These are phyloP conservation scores for Ciona savignyi DNA, from an alignment of 23 tunicate species.

Conservation along the genomic window DNA sequence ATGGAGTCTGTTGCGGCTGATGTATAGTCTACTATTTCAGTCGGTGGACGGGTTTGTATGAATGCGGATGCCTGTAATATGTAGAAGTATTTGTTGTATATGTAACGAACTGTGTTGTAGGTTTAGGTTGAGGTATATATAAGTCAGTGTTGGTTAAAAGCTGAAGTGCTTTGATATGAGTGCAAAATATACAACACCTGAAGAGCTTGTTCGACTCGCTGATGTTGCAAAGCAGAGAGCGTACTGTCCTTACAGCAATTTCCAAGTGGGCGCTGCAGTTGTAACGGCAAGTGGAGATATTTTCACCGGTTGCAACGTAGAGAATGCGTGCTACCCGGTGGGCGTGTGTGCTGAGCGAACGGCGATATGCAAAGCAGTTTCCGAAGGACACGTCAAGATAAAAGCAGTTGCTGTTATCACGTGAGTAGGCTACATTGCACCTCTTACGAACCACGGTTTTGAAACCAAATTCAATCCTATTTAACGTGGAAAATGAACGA, in stretches of 20 bases:
- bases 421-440: constrained; percentile 46
- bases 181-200: neutral
- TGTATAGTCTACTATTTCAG: too few relatives aligned
- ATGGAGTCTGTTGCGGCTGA: too few relatives aligned
- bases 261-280: constrained; percentile 83
- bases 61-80: too few relatives aligned
- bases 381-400: constrained; percentile 55
- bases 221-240: constrained; percentile 39
- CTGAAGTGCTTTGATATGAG: neutral
- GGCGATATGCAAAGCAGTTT: constrained; percentile 73
- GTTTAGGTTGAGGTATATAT: too few relatives aligned
- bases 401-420: constrained; percentile 44
- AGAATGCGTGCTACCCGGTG: constrained; percentile 71
- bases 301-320: constrained; percentile 90
- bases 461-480: too few relatives aligned
- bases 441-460: too few relatives aligned
- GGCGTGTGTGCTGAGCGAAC: constrained; percentile 87
- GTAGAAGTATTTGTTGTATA: too few relatives aligned
- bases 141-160: too few relatives aligned
- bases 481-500: too few relatives aligned
- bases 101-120: too few relatives aligned
- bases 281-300: constrained; percentile 38
- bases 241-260: constrained; percentile 86
- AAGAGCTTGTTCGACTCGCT: constrained; percentile 17
- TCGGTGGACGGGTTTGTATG: too few relatives aligned